Base-by-base conservation (phyloP, 2,113 vertebrate genomes). In the Aegithalos caudatus region DNA sequence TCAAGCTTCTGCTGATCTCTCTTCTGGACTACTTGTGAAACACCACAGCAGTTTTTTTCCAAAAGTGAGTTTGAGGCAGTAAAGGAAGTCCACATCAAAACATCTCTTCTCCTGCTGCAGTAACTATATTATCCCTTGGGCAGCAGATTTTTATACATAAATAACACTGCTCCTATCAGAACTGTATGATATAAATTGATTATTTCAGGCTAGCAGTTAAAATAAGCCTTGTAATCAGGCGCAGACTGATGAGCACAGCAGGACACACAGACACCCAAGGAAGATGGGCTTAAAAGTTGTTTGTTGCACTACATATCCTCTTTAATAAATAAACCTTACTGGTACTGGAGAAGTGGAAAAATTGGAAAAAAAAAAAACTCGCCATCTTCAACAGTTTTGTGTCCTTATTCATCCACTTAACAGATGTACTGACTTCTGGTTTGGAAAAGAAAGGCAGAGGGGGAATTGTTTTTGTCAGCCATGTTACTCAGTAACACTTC, bases 161-260 rank as follows among this genome's bases (percentile, higher is more conserved):
- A 82, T 19, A 81, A 58, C 38, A 64, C 18, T 44, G n/a, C 29
- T 88, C 42, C 57, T 78, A 60, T 70, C 38, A 80, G 42, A 87
- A 77, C 66, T 44, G 62, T 44, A 73, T 17, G 47, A 72, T 19
- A 87, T 42, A 56, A 83, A 93, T 56, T 40, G 10, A 85, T 88
- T 73, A 66, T 81, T 94, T 81, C 69, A 83, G 64, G 27, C 53
- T 58, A 62, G 54, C 18, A 86, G 47, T 81, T 96, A 90, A 95
- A 97, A 90, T 74, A 91, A 93, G 51, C 58, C 24, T 56, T 70
- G 61, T n/a, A 91, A 82, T 91, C 74, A 86, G 70, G 57, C 73
- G 54, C 28, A 73, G 71, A 50, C n/a, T 61, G 74, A 95, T 50
- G 35, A 95, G 62, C 62, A 86, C 62, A 94, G 89, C 78, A 88